These are phyloP conservation scores for Eupsittula cactorum DNA, from an alignment of 2,113 vertebrate species.

Conservation along the genomic window DNA sequence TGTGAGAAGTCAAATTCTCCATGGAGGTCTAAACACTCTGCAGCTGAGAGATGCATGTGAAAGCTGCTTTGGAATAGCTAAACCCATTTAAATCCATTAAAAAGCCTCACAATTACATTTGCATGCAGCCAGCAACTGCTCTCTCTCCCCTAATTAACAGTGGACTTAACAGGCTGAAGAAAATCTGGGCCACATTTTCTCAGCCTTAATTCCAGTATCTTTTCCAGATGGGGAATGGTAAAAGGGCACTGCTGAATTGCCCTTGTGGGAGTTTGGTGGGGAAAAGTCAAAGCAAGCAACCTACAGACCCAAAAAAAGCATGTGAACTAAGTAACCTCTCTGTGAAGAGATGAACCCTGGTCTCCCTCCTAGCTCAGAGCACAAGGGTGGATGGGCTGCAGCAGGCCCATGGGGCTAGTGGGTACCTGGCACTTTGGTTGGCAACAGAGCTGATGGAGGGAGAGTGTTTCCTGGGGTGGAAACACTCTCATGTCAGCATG, in stretches of 20 bases:
- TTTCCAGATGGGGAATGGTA: background rate
- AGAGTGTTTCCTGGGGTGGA: background rate
- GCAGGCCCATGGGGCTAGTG: background rate
- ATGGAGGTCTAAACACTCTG: conserved; percentile 9
- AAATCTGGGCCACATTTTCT: background rate
- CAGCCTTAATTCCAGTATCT: background rate
- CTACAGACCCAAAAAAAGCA: background rate
- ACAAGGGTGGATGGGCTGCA: background rate
- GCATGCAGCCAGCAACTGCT: background rate
- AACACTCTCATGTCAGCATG: fast-evolving
- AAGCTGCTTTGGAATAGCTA: conserved; percentile 50
- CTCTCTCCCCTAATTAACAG: background rate
- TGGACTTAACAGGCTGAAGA: background rate
- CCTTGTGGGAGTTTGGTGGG: background rate
- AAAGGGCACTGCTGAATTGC: background rate
- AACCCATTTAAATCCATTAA: conserved; percentile 41
- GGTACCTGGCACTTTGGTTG: fast-evolving
- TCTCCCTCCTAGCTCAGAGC: background rate
- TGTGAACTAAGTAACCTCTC: background rate
- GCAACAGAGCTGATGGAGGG: background rate
- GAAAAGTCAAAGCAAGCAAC: background rate
- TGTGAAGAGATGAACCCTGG: background rate
- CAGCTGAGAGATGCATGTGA: background rate
- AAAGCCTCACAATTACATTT: conserved; percentile 44
- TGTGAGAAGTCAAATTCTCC: conserved; percentile 20